A percentile compares a stretch with the other conserved stretches of the same genome.
These are phyloP conservation scores for Apamea epomidion DNA, from an alignment of 2,888 invertebrate species.

Conservation along the genomic window DNA sequence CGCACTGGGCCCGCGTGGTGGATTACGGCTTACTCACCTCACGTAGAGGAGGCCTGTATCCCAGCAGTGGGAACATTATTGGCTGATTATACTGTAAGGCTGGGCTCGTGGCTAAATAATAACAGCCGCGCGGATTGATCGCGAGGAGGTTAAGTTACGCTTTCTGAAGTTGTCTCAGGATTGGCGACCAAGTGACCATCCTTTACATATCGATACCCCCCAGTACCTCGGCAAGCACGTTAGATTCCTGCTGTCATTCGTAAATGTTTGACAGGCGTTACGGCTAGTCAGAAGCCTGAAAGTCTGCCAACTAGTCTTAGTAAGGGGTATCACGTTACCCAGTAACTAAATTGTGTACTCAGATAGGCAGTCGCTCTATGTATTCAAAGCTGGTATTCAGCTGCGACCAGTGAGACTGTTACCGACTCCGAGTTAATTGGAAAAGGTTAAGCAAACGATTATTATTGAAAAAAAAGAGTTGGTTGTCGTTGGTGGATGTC, in stretches of 20 bases:
- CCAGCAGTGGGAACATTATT: no score
- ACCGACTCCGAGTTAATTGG: neutral
- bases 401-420: neutral
- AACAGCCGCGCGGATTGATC: neutral
- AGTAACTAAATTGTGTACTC: no score
- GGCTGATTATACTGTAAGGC: neutral
- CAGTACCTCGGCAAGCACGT: neutral
- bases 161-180: neutral
- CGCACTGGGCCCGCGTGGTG: neutral
- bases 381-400: neutral
- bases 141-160: neutral
- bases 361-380: neutral
- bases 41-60: no score
- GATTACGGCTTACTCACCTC: no score
- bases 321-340: neutral
- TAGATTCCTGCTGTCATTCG: neutral
- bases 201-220: neutral
- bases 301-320: neutral
- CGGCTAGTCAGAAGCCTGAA: neutral
- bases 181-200: neutral
- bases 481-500: no score
- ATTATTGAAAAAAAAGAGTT: neutral
- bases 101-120: neutral
- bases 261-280: neutral
- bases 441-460: neutral